Evolutionary conservation across 2,797 vertebrate genomes (phyloP), one percentile per base, ranked within the genome.

Genomic region (Naso thynnoides): DNA sequence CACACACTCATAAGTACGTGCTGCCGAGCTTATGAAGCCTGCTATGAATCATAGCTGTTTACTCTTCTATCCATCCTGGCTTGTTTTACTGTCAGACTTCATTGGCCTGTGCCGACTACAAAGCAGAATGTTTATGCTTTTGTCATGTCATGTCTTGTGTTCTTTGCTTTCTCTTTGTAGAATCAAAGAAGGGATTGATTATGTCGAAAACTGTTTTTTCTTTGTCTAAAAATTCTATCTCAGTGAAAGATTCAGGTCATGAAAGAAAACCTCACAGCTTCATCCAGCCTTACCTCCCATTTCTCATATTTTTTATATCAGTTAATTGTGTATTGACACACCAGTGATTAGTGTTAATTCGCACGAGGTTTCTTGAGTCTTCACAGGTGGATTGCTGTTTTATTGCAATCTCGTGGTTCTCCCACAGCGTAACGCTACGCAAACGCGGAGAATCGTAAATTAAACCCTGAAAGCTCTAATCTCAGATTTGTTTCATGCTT

Each of bases 11-110:
- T 24, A 56, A 50, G 58, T 56, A 5, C 60, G 1, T 63, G 42
- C 54, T 63, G 42, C 54, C n/a, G 2, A 23, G 67, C 56, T 66
- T 83, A 52, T 64, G 82, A 73, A 78, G 81, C 72, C 84, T 88
- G 88, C 71, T 79, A 61, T 89, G 87, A 92, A 88, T 90, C 89
- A 90, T 26, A 68, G 59, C 60, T 89, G 86, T 91, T 91, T 89
- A 89, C 76, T 79, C 70, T 78, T 89, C 85, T 81, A 78, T 91
- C 86, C 82, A 80, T 86, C 76, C 70, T 15, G 24, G 71, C 82
- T 80, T 77, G 68, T 86, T 88, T 70, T 57, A 58, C 88, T 79
- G 86, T 89, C 90, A 84, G 83, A 84, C 75, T 66, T 71, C 82
- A 74, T 27, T 49, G 82, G 66, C 80, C 81, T 78, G 85, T 82